Conservation (phyloP, 2,888 invertebrate species). For the Pardosa pseudoannulata region DNA sequence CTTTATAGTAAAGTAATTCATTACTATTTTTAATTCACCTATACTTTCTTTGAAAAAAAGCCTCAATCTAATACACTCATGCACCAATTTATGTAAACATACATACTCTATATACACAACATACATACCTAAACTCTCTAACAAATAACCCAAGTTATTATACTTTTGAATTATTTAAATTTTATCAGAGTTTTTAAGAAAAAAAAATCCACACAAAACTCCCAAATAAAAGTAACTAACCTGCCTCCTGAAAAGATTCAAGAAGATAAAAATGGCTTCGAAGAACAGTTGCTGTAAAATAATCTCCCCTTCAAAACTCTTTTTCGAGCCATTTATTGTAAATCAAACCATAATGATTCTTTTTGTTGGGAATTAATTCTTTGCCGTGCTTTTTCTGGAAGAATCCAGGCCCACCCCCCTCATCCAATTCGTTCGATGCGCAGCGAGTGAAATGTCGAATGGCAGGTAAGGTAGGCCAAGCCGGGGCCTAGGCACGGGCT, state of each 20-base stretch:
- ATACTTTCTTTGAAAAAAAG: too few relatives aligned
- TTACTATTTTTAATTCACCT: too few relatives aligned
- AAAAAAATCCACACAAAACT: not conserved
- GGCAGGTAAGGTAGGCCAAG: slow-evolving; percentile 8
- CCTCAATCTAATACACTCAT: too few relatives aligned
- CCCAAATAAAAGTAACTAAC: not conserved
- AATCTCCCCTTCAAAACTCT: slow-evolving; percentile 10
- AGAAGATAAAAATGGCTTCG: not conserved
- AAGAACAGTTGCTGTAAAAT: not conserved
- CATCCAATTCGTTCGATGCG: not conserved
- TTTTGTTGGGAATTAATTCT: not conserved
- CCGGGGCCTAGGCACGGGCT: not conserved
- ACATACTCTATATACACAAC: too few relatives aligned
- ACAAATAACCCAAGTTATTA: too few relatives aligned
- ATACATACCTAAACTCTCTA: too few relatives aligned
- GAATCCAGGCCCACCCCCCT: not conserved
- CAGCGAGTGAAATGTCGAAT: slow-evolving; percentile 66
- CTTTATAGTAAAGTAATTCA: too few relatives aligned
- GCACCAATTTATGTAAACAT: too few relatives aligned
- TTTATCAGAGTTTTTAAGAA: too few relatives aligned
- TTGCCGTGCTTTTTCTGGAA: not conserved
- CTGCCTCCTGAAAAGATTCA: not conserved
- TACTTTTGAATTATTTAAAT: too few relatives aligned
- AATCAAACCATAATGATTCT: slow-evolving; percentile 2
- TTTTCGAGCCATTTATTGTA: slow-evolving; percentile 1